Evolutionary conservation across 2,888 invertebrate species (phyloP).

Genomic region (Heteromurus nitidus): DNA sequence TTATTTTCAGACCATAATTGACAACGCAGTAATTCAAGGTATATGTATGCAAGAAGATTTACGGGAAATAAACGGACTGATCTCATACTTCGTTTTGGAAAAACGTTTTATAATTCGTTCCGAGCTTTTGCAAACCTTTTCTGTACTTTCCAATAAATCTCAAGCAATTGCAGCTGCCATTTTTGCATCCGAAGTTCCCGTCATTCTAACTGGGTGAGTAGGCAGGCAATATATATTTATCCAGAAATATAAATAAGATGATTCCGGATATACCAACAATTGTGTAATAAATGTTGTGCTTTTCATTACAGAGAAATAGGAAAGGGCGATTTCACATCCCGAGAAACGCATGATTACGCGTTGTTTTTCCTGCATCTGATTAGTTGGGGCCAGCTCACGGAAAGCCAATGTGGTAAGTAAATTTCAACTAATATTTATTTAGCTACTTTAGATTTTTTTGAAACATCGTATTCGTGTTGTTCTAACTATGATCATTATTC

Average conservation of each 20-base stretch:
- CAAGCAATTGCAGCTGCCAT: conserved; percentile 5
- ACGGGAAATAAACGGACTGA: conserved; percentile 19
- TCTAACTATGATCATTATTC: too few relatives aligned
- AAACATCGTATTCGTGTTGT: too few relatives aligned
- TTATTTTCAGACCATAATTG: conserved; percentile 20
- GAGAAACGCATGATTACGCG: conserved; percentile 19
- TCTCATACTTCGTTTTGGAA: conserved; percentile 42
- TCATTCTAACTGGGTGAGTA: conserved; percentile 33
- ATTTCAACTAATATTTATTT: not conserved
- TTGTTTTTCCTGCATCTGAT: conserved; percentile 20
- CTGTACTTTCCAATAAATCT: conserved; percentile 28
- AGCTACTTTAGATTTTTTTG: too few relatives aligned
- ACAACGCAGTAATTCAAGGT: not conserved
- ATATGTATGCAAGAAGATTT: conserved; percentile 21
- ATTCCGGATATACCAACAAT: not conserved
- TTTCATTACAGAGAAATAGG: conserved; percentile 11
- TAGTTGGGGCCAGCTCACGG: not conserved
- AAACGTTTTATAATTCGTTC: conserved; percentile 34
- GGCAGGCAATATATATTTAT: not conserved
- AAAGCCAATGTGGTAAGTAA: conserved; percentile 33
- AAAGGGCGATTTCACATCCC: not conserved
- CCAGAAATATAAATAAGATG: not conserved
- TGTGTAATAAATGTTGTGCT: not conserved
- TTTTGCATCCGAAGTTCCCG: conserved; percentile 31
- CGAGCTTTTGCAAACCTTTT: conserved; percentile 33